Conservation (phyloP, 2,797 vertebrate genomes). For the Acipenser oxyrinchus region DNA sequence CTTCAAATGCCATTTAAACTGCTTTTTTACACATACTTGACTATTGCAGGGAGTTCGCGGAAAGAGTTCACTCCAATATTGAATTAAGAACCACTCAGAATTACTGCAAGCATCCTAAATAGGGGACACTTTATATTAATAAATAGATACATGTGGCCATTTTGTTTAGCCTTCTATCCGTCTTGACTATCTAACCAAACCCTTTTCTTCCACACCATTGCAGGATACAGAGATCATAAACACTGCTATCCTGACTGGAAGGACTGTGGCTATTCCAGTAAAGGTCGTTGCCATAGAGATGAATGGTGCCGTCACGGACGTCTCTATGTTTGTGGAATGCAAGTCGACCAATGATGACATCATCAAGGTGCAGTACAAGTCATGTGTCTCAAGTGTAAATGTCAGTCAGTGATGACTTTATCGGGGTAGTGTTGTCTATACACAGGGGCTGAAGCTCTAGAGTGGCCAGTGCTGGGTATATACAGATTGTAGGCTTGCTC, state of each 20-base stretch:
- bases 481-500: slow-evolving; percentile 23
- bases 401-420: background rate
- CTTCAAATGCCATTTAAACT: too few relatives aligned
- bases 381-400: background rate
- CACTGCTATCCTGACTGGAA: slow-evolving; percentile 87
- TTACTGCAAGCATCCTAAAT: background rate
- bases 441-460: background rate
- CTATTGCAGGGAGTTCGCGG: background rate
- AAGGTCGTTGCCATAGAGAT: slow-evolving; percentile 96
- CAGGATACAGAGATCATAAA: slow-evolving; percentile 98
- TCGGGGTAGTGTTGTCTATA: background rate
- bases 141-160: background rate
- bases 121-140: background rate
- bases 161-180: background rate
- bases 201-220: background rate
- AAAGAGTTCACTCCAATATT: background rate
- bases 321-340: slow-evolving; percentile 81
- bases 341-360: slow-evolving; percentile 93
- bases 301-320: slow-evolving; percentile 71
- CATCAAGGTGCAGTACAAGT: slow-evolving; percentile 71
- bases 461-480: too few relatives aligned
- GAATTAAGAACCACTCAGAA: background rate
- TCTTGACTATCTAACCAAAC: background rate
- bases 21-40: too few relatives aligned
- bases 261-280: slow-evolving; percentile 90